Base-by-base conservation (phyloP, 2,797 vertebrate species). In the Chelmon rostratus region DNA sequence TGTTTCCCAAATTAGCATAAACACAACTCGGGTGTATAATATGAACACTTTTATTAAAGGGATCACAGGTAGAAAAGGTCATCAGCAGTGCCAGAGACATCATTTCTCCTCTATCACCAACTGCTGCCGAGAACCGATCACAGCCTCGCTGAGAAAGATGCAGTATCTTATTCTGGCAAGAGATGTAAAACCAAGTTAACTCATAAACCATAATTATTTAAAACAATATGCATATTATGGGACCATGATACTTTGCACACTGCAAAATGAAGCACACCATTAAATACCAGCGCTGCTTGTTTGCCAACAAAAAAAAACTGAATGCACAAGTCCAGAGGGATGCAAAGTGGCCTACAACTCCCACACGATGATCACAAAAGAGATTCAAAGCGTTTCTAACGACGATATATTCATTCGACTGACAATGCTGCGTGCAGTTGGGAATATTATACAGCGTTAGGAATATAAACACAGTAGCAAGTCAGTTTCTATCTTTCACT, bases 41-140 rank as follows among this genome's bases (percentile, higher is more conserved):
- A 92, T 88, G 78, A 92, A 94, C 87, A 94, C 88, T 91, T 95
- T 95, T 94, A 95, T 96, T 94, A 94, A 95, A 95, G 94, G 85
- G 93, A 91, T 94, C 80, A 93, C 89, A 90, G 87, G 85, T 92
- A 93, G 85, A 94, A 94, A 93, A 89, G 78, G 77, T 89, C 84
- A 82, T 88, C 85, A 90, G 88, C 88, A 91, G 86, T 81, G 79
- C 79, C 83, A 84, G 78, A 83, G 80, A 91, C 69, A 81, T 76
- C 79, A 74, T 71, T 70, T 76, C 73, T 74, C 71, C 78, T 76
- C 73, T n/a, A 46, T 78, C 59, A 78, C 56, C 72, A 46, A 52
- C 82, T 69, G 59, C 82, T 74, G 76, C 82, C 18, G 40, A 89
- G 68, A 83, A 77, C 87, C 85, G 57, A 71, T 83, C 88, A 85